Base-by-base conservation (phyloP, 2,797 vertebrate species). In the Sciaenops ocellatus region DNA sequence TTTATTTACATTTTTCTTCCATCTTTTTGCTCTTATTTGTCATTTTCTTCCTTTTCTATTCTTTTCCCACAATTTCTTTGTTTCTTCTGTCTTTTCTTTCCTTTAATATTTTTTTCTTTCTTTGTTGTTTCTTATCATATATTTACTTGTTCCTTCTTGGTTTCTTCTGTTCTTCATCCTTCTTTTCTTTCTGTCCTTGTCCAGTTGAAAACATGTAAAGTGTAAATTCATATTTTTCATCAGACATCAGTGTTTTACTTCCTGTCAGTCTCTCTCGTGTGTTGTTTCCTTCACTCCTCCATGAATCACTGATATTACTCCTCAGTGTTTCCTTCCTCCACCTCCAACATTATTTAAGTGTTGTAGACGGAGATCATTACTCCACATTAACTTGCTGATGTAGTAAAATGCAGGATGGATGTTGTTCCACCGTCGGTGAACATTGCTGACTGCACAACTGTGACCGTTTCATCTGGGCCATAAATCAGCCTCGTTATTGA, bases 401-500 rank as follows among this genome's bases (percentile, higher is more conserved):
- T 55, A 22, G 74, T 73, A 6, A 85, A 75, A 82, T 34, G 72
- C 62, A 63, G 85, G 68, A 70, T 69, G 50, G 81, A 78, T 69
- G 74, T 59, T 18, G 69, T 54, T 62, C 54, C n/a, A 3, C 57
- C 47, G n/a, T 56, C 26, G 2, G 16, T 54, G 69, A 72, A 44
- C 75, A 0, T 72, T 28, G 75, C 80, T 28, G 78, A 69, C 82
- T 86, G 71, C 60, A 59, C 38, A 12, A 69, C 77, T 83, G 82
- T 78, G 86, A 87, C 71, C n/a, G 3, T 51, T 80, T 83, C 76
- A 63, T 85, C 83, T 52, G 46, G 15, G 41, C 69, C 63, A 78
- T 91, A 72, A 86, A 91, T 91, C 78, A 80, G 69, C 60, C 79
- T 82, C 30, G 24, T 91, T 80, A 87, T 26, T 60, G 66, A 83